phyloP scores from a whole-genome alignment of 2,797 vertebrate genomes.

The Esox lucius region DNA sequence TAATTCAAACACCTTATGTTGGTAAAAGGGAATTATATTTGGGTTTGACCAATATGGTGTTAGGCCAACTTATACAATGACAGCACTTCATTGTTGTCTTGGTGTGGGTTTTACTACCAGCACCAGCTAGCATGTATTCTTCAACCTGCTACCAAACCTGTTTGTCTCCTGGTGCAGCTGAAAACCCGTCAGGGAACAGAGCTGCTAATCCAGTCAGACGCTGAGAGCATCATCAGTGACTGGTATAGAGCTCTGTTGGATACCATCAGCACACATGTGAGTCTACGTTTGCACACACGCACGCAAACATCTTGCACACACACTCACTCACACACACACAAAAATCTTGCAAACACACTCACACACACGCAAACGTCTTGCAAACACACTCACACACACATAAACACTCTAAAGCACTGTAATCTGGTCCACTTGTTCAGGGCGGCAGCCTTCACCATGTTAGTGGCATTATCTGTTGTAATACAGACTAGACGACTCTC shows the following conservation, averaged over 20 bases:
- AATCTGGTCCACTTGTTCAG: too few relatives aligned
- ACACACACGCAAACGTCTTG: too few relatives aligned
- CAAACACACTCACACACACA: neutral
- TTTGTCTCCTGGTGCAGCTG: constrained; percentile 72
- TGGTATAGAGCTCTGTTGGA: constrained; percentile 90
- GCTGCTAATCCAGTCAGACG: constrained; percentile 94
- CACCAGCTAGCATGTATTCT: too few relatives aligned
- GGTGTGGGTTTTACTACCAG: too few relatives aligned
- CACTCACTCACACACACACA: neutral
- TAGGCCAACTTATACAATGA: too few relatives aligned
- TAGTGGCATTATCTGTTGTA: too few relatives aligned
- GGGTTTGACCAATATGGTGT: too few relatives aligned
- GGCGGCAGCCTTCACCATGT: too few relatives aligned
- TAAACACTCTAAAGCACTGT: constrained; percentile 7
- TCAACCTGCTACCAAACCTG: neutral
- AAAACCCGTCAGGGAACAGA: constrained; percentile 94
- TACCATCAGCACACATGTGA: constrained; percentile 88
- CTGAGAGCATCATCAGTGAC: constrained; percentile 89
- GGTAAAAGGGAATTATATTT: too few relatives aligned
- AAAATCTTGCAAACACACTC: too few relatives aligned
- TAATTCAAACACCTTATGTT: neutral
- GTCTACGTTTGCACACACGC: constrained; percentile 23
- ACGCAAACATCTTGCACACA: neutral
- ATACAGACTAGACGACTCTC: too few relatives aligned
- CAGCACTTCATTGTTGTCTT: too few relatives aligned